Percentiles rank a stretch among this genome's conserved stretches.
These are phyloP conservation scores for Thaumatotibia leucotreta DNA, from an alignment of 1,140 invertebrate species.

Conservation along the genomic window DNA sequence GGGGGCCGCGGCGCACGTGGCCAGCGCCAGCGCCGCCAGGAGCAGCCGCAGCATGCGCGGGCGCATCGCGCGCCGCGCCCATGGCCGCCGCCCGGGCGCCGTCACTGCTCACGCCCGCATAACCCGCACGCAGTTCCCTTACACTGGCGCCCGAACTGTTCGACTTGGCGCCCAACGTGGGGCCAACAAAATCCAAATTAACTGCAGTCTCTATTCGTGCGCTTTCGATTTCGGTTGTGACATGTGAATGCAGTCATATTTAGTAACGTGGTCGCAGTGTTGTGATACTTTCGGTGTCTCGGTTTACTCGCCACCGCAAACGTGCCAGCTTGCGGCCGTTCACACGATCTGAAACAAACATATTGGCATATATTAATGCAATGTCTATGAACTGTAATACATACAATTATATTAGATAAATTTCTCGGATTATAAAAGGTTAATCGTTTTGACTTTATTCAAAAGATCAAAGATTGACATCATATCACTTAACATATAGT, in stretches of 20 bases:
- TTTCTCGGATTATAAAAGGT: too few relatives aligned
- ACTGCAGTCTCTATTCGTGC: slow-evolving; percentile 15
- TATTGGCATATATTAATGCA: slow-evolving; percentile 48
- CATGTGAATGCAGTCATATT: slow-evolving; percentile 6
- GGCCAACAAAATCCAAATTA: slow-evolving; percentile 21
- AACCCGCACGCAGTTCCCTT: slow-evolving; percentile 25
- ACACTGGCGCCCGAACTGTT: slow-evolving; percentile 11
- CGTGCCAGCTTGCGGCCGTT: slow-evolving; percentile 30
- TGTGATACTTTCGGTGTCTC: slow-evolving; percentile 24
- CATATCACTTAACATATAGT: too few relatives aligned
- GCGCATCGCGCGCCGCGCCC: slow-evolving; percentile 69
- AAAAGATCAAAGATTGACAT: too few relatives aligned
- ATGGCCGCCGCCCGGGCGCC: slow-evolving; percentile 66
- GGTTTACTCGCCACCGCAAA: slow-evolving; percentile 43
- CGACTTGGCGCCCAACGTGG: slow-evolving; percentile 18
- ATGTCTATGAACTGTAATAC: slow-evolving; percentile 30
- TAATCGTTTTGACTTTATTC: too few relatives aligned
- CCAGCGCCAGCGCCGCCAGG: slow-evolving; percentile 60
- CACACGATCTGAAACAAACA: slow-evolving; percentile 62
- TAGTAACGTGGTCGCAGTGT: not conserved
- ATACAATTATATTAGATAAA: too few relatives aligned
- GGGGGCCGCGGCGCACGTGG: slow-evolving; percentile 61
- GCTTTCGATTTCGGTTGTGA: slow-evolving; percentile 1
- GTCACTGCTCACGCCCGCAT: slow-evolving; percentile 61
- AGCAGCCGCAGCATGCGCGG: slow-evolving; percentile 63